These are phyloP conservation scores for Crossocerus cetratus DNA, from an alignment of 2,888 invertebrate genomes.

Conservation along the genomic window DNA sequence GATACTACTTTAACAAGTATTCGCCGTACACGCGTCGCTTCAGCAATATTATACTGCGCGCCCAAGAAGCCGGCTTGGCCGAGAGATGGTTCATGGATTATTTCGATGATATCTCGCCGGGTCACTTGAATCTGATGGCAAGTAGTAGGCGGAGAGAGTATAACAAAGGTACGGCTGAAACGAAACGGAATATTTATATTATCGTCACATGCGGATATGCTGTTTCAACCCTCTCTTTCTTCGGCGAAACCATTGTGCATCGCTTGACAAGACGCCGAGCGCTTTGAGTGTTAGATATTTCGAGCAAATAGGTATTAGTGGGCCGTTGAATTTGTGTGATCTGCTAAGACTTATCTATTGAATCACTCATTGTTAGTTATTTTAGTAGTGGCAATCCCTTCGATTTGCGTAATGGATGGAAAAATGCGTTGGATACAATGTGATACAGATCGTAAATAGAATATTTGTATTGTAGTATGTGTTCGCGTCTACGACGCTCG, in stretches of 20 bases:
- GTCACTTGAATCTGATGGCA: neutral
- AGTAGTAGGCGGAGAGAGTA: neutral
- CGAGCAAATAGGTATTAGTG: too few species aligned
- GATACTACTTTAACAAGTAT: neutral
- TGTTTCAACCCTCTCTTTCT: neutral
- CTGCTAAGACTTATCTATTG: too few species aligned
- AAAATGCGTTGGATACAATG: too few species aligned
- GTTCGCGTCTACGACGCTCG: too few species aligned
- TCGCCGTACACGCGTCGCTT: neutral
- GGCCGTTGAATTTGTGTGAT: too few species aligned
- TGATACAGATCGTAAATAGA: too few species aligned
- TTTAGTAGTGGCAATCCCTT: too few species aligned
- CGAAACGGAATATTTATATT: neutral
- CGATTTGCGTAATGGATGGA: too few species aligned
- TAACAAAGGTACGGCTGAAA: neutral
- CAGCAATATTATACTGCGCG: neutral
- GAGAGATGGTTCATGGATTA: constrained; percentile 3
- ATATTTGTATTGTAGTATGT: too few species aligned
- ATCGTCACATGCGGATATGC: neutral
- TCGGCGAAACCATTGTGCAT: neutral
- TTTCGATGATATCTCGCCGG: neutral
- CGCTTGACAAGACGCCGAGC: neutral
- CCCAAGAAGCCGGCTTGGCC: neutral
- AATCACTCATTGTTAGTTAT: too few species aligned
- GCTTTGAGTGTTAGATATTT: too few species aligned